Percentiles rank a stretch among this genome's conserved stretches.
These are phyloP conservation scores for Nilaparvata lugens DNA, from an alignment of 1,140 invertebrate species.

Conservation along the genomic window DNA sequence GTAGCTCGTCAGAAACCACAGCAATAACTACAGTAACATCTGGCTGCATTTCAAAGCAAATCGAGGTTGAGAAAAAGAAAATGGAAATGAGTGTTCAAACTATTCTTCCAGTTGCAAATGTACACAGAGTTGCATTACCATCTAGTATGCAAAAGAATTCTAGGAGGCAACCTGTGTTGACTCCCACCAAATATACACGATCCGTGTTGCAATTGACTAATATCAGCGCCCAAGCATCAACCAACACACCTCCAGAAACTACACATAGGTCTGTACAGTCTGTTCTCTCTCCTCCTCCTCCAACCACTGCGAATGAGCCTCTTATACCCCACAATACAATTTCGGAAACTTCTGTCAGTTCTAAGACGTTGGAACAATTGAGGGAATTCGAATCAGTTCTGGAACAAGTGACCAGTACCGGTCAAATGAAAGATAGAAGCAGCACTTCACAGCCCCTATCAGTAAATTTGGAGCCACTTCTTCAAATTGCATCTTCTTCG, in stretches of 20 bases:
- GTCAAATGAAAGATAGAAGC: conserved; percentile 52
- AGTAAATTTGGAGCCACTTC: background rate
- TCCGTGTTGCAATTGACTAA: conserved; percentile 45
- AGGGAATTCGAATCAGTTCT: conserved; percentile 73
- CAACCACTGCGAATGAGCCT: conserved; percentile 28
- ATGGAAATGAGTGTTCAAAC: conserved; percentile 1
- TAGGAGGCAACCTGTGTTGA: conserved; percentile 13
- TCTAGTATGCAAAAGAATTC: conserved; percentile 13
- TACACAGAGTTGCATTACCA: conserved; percentile 6
- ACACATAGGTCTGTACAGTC: conserved; percentile 34
- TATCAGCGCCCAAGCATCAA: conserved; percentile 12
- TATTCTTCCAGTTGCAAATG: background rate
- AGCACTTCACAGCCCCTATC: conserved; percentile 34
- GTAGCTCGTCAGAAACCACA: conserved; percentile 1
- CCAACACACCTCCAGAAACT: conserved; percentile 29
- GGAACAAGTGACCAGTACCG: conserved; percentile 49
- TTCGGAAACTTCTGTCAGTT: conserved; percentile 38
- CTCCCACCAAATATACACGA: conserved; percentile 37
- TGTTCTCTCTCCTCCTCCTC: conserved; percentile 36
- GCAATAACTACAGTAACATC: background rate
- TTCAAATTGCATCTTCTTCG: conserved; percentile 1
- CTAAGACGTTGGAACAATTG: conserved; percentile 60
- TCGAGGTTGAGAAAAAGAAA: conserved; percentile 11
- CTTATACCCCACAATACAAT: conserved; percentile 38
- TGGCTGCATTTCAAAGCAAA: background rate